phyloP scores from a whole-genome alignment of 2,113 vertebrate species.

The Poeciliopsis occidentalis region DNA sequence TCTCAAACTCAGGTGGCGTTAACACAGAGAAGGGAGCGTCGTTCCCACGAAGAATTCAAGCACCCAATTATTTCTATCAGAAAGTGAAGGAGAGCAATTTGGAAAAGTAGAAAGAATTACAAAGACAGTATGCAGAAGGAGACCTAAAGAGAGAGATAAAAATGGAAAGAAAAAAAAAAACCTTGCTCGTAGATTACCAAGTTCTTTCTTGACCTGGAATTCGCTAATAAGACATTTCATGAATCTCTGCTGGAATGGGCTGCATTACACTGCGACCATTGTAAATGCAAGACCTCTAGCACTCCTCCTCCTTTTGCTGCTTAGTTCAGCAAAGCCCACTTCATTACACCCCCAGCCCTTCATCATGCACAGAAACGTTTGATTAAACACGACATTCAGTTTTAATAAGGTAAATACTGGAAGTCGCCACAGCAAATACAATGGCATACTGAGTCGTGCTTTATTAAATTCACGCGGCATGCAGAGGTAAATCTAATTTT shows the following conservation, averaged over 20 bases:
- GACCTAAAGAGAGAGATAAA: slow-evolving; percentile 6
- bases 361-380: slow-evolving; percentile 51
- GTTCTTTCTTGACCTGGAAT: slow-evolving; percentile 47
- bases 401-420: slow-evolving; percentile 62
- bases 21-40: slow-evolving; percentile 44
- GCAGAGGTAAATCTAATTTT: slow-evolving; percentile 36
- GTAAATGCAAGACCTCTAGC: slow-evolving; percentile 37
- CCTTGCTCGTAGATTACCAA: neutral
- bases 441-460: slow-evolving; percentile 14
- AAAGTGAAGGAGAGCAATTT: slow-evolving; percentile 2
- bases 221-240: slow-evolving; percentile 39
- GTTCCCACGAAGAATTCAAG: slow-evolving; percentile 65
- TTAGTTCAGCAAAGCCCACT: slow-evolving; percentile 39
- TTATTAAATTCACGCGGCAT: slow-evolving; percentile 37
- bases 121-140: slow-evolving; percentile 14
- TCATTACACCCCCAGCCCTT: slow-evolving; percentile 19
- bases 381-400: slow-evolving; percentile 41
- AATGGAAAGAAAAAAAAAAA: neutral
- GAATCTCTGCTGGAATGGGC: slow-evolving; percentile 17
- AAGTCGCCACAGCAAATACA: slow-evolving; percentile 54
- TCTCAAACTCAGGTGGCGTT: slow-evolving; percentile 13
- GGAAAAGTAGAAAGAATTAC: slow-evolving; percentile 2
- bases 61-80: slow-evolving; percentile 62
- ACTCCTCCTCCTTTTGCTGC: slow-evolving; percentile 9
- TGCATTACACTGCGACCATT: slow-evolving; percentile 7